These are phyloP conservation scores for Drosophila leonis DNA, from an alignment of 2,888 invertebrate genomes.

Conservation along the genomic window DNA sequence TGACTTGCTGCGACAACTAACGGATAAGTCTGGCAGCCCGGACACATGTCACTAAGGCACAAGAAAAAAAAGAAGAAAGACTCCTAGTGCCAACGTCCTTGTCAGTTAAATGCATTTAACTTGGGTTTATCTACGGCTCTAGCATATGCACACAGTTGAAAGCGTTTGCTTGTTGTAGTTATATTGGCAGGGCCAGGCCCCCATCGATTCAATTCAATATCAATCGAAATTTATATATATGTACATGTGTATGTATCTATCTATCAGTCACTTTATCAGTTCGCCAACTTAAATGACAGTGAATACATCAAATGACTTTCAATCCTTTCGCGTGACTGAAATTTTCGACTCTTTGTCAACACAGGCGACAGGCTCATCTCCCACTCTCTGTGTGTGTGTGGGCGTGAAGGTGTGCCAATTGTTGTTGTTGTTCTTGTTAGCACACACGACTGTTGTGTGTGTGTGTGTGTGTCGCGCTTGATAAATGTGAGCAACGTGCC, in stretches of 20 bases:
- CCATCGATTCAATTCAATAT: conserved; percentile 54
- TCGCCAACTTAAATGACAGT: conserved; percentile 75
- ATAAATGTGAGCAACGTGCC: conserved; percentile 74
- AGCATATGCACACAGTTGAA: conserved; percentile 33
- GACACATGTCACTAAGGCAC: conserved; percentile 67
- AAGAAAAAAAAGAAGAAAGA: background rate
- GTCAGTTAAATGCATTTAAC: conserved; percentile 75
- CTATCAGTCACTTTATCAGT: conserved; percentile 68
- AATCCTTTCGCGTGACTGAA: conserved; percentile 81
- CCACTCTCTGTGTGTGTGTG: conserved; percentile 15
- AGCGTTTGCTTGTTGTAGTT: conserved; percentile 54
- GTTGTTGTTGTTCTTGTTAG: conserved; percentile 59
- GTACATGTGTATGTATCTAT: conserved; percentile 27
- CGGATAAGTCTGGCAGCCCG: conserved; percentile 31
- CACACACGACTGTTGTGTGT: conserved; percentile 44
- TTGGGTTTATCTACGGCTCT: conserved; percentile 21
- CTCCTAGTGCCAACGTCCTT: conserved; percentile 43
- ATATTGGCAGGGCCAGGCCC: conserved; percentile 39
- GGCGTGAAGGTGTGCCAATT: conserved; percentile 47
- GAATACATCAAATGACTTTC: conserved; percentile 79
- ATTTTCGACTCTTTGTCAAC: conserved; percentile 77
- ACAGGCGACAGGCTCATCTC: conserved; percentile 49
- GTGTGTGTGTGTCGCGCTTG: conserved; percentile 35
- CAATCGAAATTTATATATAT: conserved; percentile 1
- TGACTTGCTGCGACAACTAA: conserved; percentile 35